Conservation (phyloP, 2,888 invertebrate species). For the Lasioglossum oenotherae region DNA sequence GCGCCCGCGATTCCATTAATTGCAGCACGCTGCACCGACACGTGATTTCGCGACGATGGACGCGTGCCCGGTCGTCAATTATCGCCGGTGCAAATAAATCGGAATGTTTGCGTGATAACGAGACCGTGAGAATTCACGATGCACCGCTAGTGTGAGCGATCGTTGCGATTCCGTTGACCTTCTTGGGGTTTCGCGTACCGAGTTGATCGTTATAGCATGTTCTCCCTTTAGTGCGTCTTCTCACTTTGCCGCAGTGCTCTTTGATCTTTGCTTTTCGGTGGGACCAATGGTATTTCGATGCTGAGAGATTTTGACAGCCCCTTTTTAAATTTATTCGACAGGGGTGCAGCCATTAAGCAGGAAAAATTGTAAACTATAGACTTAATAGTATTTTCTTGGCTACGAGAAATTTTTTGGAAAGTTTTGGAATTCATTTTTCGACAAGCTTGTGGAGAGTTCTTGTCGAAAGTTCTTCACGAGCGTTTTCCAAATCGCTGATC, state of each 20-base stretch:
- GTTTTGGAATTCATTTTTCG: too few relatives aligned
- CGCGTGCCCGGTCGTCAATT: slow-evolving; percentile 47
- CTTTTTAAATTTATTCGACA: neutral
- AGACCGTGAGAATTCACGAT: slow-evolving; percentile 59
- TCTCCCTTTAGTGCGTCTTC: neutral
- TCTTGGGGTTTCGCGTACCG: neutral
- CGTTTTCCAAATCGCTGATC: neutral
- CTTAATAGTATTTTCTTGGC: neutral
- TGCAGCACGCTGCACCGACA: slow-evolving; percentile 65
- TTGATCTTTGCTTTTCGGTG: neutral
- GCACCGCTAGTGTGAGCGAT: neutral
- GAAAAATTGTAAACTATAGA: neutral
- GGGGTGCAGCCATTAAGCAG: neutral
- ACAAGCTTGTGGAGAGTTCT: neutral
- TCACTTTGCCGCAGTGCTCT: neutral
- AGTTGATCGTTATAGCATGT: too few relatives aligned
- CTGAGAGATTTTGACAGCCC: too few relatives aligned
- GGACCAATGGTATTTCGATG: neutral
- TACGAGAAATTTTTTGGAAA: neutral
- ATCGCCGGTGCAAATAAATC: slow-evolving; percentile 51
- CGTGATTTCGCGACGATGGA: slow-evolving; percentile 61
- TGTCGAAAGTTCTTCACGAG: neutral
- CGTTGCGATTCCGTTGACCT: slow-evolving; percentile 18
- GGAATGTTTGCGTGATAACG: slow-evolving; percentile 56
- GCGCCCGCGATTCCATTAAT: slow-evolving; percentile 76